Conservation (phyloP, 2,797 vertebrate genomes). For the Lacerta bilineata region DNA sequence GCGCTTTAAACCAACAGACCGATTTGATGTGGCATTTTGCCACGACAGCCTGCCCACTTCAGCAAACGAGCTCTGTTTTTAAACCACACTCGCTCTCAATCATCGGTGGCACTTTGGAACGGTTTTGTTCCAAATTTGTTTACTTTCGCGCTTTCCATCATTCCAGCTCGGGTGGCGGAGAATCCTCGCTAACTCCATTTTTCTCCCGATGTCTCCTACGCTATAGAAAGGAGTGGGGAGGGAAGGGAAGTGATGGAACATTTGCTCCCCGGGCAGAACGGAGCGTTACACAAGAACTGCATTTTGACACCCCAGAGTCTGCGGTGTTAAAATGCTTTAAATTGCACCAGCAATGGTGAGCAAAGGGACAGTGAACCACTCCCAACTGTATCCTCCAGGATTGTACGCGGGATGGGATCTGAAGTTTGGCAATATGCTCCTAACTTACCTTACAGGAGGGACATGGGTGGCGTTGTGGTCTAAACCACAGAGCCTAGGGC, state of each 20-base stretch:
- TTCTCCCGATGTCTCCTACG: background rate
- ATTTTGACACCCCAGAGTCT: background rate
- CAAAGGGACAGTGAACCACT: background rate
- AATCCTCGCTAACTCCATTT: background rate
- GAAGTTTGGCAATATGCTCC: too few species aligned
- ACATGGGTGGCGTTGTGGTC: too few species aligned
- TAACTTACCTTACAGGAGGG: too few species aligned
- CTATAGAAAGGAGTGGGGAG: background rate
- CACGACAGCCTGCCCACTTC: background rate
- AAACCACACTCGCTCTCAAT: background rate
- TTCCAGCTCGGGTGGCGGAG: background rate
- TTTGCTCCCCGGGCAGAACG: background rate
- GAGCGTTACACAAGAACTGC: background rate
- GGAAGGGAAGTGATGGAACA: background rate
- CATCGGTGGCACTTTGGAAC: background rate
- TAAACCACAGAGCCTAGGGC: too few species aligned
- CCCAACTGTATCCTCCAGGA: background rate
- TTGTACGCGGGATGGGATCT: too few species aligned
- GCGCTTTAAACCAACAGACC: background rate
- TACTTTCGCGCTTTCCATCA: background rate
- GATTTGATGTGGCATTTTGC: too few species aligned
- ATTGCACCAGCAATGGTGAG: too few species aligned
- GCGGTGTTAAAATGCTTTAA: background rate
- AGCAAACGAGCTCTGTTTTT: background rate
- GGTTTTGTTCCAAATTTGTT: background rate